Base-by-base conservation (phyloP, 1,140 invertebrate genomes). In the Adoxophyes honmai region DNA sequence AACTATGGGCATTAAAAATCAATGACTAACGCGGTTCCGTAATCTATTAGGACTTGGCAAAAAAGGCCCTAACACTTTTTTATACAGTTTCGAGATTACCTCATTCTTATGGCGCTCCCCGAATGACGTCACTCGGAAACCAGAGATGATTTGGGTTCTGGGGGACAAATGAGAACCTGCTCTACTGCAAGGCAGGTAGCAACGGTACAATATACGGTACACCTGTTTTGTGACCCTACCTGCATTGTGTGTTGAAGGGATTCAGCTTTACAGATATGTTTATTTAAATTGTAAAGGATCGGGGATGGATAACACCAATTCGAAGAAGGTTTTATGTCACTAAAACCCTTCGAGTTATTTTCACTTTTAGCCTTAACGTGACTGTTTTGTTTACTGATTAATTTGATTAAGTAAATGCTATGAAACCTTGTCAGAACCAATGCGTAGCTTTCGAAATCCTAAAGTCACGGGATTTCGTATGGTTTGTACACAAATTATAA, bases 81-180 rank as follows among this genome's bases (percentile, higher is more conserved):
- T 73, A 36, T 73, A 61, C 55, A 59, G 48, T 63, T 69, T 58
- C 34, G 38, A 69, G 66, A 76, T 79, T 73, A 79, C 73, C 64
- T 79, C 76, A 79, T 72, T 62, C 37, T 57, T 37, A 57, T 42
- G 60, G 57, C 64, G 60, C 68, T 57, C 62, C 65, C 57, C 44
- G 57, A 14, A 34, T 79, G 71, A 76, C 68, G 73, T 75, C 72
- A 76, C 33, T 18, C 34, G 38, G 55, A 65, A 48, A 59, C 52
- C 59, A 9, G 35, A 60, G 28, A 58, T 52, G 63, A 66, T 61
- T 62, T 62, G 64, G 60, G 55, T 58, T 57, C 52, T n/a, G 44
- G 16, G 51, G 44, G 34, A 69, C 57, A 70, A 66, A 66, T 53
- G 54, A 44, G 55, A 66, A 66, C 60, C 57, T 68, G 64, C 55